Evolutionary conservation across 2,113 vertebrate species (phyloP), one percentile per base, ranked within the genome.

Genomic region (Pipa parva): DNA sequence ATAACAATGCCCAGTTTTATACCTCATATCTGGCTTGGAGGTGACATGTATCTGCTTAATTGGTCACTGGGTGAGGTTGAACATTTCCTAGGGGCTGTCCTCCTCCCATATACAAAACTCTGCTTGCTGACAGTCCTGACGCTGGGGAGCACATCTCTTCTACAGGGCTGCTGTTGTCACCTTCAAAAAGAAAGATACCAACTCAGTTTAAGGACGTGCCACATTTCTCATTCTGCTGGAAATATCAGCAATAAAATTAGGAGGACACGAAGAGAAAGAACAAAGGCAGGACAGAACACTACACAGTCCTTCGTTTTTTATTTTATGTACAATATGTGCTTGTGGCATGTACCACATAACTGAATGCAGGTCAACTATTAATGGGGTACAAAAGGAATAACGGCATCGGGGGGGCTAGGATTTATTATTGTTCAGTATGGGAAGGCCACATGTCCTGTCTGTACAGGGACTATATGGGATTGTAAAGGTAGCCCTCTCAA

Each of bases 41-140:
- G 66, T 70, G 66, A 61, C 58, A 61, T 60, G 49, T 54, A 61
- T 61, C 31, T 70, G 24, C 58, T 54, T 70, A 70, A 70, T 70
- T 70, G 66, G 66, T 45, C 66, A 70, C 66, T 70, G 22, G 58
- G 66, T 61, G 58, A 70, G 49, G 66, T 54, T 54, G 57, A 61
- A 25, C 25, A 52, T 42, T 18, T 61, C 58, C 18, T 60, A 54
- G 48, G 66, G 65, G 66, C 50, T 58, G 37, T 61, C 18, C 33
- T 39, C 39, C 22, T 45, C 36, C n/a, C 59, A 61, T 37, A 54
- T 25, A 70, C n/a, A 61, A 48, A 68, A 61, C 29, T 59, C 58
- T 11, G 18, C 36, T 54, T 60, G 33, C 59, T 70, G 66, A 70
- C 66, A 69, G 33, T 26, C 33, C 7, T 54, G 48, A 33, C 66